Base-by-base conservation (phyloP, 1,140 invertebrate genomes). In the Diorhabda elongata region DNA sequence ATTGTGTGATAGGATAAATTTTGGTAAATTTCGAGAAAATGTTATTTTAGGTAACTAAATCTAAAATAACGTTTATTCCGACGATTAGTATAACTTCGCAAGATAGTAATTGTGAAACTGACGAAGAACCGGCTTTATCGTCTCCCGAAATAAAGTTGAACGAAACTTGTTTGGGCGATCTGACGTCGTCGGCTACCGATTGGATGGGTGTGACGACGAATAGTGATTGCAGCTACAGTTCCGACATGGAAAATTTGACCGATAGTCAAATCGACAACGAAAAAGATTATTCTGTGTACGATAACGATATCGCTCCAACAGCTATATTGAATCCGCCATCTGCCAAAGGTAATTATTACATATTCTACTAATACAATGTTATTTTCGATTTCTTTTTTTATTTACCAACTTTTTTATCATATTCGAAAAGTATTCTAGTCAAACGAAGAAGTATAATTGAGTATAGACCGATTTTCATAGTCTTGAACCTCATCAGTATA, bases 141-240 rank as follows among this genome's bases (percentile, higher is more conserved):
- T 85, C 85, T 75, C 83, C 81, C 7, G 74, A 73, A 42, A 74
- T 67, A 67, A 72, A 66, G 58, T 74, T 70, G 61, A 76, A 66
- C 61, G 77, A 74, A 42, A 74, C 75, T 5, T 61, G 83, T 72
- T 79, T 85, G 3, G 82, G 83, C 3, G 84, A 86, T 69, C 82
- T 79, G 8, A 88, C 87, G 47, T 89, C 90, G 62, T 91, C 90
- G 8, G 89, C 90, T 64, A 89, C 89, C 58, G 92, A 95, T 79
- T 94, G 92, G 91, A 87, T 87, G 86, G 92, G 82, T 78, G 83
- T 94, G 67, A 94, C 92, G 8, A 93, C 92, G 62, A 95, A 95
- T 79, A 93, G 91, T 79, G 92, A 94, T 66, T 92, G 91, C 76
- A 93, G 92, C 77, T 93, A 93, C 75, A 90, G 88, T 70, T 92